Evolutionary conservation across 2,797 vertebrate species (phyloP).

Genomic region (Notolepis coatsorum): DNA sequence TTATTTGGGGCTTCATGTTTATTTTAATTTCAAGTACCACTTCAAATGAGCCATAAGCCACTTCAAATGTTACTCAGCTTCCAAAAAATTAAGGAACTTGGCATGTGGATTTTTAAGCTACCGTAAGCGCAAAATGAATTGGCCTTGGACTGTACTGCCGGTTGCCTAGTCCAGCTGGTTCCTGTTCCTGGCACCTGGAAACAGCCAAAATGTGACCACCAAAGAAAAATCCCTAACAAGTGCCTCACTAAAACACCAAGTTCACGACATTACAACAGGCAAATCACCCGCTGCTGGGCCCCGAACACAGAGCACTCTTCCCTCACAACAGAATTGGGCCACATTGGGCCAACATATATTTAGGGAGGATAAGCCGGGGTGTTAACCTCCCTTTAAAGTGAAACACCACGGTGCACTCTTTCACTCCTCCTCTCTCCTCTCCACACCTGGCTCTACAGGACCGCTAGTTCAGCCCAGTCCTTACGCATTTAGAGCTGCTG

Average conservation of each 20-base stretch:
- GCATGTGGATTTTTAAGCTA: conserved; percentile 33
- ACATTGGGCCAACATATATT: conserved; percentile 39
- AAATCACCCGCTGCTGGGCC: conserved; percentile 13
- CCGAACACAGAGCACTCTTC: conserved; percentile 39
- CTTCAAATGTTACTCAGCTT: conserved; percentile 36
- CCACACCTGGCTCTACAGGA: conserved; percentile 22
- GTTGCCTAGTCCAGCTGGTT: conserved; percentile 47
- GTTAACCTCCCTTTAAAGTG: conserved; percentile 61
- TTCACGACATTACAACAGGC: conserved; percentile 48
- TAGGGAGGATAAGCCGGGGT: conserved; percentile 34
- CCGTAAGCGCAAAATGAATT: conserved; percentile 55
- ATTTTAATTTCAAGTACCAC: conserved; percentile 26
- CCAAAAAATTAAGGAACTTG: conserved; percentile 33
- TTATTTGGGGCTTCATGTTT: conserved; percentile 30
- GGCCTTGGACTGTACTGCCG: conserved; percentile 51
- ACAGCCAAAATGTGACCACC: conserved; percentile 33
- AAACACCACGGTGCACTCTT: conserved; percentile 28
- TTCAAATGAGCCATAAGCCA: conserved; percentile 33
- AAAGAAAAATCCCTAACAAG: conserved; percentile 58
- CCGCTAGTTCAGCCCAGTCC: conserved; percentile 46
- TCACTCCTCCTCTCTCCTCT: not conserved
- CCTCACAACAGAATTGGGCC: conserved; percentile 38
- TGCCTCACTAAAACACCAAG: conserved; percentile 41
- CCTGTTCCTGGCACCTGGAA: conserved; percentile 44
- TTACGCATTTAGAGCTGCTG: conserved; percentile 66